phyloP scores from a whole-genome alignment of 1,140 invertebrate species.

The Lordiphosa stackelbergi region DNA sequence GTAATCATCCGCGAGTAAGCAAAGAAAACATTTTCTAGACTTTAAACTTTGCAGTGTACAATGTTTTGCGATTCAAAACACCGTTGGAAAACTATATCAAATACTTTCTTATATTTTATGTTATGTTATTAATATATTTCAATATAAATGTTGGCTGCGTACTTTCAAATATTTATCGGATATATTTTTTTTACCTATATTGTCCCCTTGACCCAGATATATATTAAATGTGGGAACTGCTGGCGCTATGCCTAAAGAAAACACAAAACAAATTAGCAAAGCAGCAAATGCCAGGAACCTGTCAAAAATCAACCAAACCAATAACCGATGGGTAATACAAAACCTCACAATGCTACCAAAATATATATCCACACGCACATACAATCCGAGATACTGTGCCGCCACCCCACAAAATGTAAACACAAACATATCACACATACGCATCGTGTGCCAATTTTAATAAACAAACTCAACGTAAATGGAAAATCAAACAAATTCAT shows the following conservation, averaged over 20 bases:
- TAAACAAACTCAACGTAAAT: conserved; percentile 71
- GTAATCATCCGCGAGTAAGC: no score
- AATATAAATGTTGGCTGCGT: no score
- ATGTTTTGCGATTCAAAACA: no score
- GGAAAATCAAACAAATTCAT: conserved; percentile 71
- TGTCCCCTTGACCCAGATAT: conserved; percentile 22
- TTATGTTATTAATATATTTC: no score
- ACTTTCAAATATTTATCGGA: no score
- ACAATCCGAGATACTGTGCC: not conserved
- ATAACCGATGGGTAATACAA: conserved; percentile 59
- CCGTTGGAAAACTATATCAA: no score
- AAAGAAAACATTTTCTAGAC: no score
- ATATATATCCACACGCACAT: conserved; percentile 20
- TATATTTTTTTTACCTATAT: not conserved
- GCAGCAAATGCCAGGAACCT: conserved; percentile 40
- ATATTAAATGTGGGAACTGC: conserved; percentile 19
- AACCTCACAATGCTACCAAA: conserved; percentile 46
- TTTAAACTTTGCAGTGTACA: no score
- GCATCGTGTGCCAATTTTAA: conserved; percentile 70
- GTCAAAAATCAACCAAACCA: conserved; percentile 59
- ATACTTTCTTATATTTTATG: no score
- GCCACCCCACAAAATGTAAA: conserved; percentile 38
- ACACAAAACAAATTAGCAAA: conserved; percentile 33
- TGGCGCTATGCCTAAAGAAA: conserved; percentile 8
- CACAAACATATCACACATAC: conserved; percentile 61